Percentiles rank a stretch among this genome's conserved stretches.
phyloP scores from a whole-genome alignment of 1,140 invertebrate genomes.

The Hestina assimilis region DNA sequence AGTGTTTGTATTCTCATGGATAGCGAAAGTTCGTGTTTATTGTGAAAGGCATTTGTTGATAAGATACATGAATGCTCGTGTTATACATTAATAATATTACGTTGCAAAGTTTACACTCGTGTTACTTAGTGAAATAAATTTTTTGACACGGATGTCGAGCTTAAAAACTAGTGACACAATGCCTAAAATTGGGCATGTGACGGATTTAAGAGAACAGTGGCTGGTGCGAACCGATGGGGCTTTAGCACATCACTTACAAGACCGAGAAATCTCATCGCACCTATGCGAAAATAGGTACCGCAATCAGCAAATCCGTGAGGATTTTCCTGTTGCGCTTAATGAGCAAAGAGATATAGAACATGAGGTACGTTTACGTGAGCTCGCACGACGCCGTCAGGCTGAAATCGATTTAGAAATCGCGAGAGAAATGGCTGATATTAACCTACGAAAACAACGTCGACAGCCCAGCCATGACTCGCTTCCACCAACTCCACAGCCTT shows the following conservation, averaged over 20 bases:
- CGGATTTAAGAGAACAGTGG: constrained; percentile 83
- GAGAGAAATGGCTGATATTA: constrained; percentile 67
- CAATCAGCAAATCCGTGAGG: constrained; percentile 92
- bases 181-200: constrained; percentile 70
- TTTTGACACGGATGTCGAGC: constrained; percentile 44
- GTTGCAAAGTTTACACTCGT: neutral
- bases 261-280: constrained; percentile 91
- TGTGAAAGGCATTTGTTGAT: constrained; percentile 38
- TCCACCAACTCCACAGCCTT: constrained; percentile 37
- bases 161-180: constrained; percentile 66
- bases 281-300: constrained; percentile 91
- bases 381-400: constrained; percentile 54
- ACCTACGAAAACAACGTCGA: constrained; percentile 53
- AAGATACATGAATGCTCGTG: constrained; percentile 23
- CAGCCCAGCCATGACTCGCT: constrained; percentile 34
- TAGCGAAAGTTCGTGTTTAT: constrained; percentile 50
- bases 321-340: constrained; percentile 89
- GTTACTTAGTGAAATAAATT: neutral
- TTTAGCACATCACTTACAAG: constrained; percentile 92
- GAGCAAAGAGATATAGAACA: constrained; percentile 83
- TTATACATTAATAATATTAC: constrained; percentile 11
- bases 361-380: constrained; percentile 50
- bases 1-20: constrained; percentile 61
- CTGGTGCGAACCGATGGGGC: constrained; percentile 94
- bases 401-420: constrained; percentile 69